Evolutionary conservation across 1,140 invertebrate species (phyloP).

Genomic region (Bombyx mandarina): DNA sequence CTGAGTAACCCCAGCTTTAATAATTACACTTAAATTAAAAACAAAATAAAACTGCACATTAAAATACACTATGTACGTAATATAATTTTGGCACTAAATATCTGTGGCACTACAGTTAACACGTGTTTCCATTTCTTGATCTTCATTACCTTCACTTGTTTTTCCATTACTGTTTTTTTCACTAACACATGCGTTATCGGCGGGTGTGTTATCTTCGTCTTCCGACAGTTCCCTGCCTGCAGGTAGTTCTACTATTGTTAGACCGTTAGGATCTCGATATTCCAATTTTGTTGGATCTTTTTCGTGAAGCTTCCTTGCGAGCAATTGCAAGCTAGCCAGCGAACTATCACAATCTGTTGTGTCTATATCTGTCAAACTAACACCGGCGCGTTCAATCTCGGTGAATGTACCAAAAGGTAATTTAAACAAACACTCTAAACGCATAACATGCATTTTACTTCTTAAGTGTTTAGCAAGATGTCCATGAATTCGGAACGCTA

Average conservation of each 20-base stretch:
- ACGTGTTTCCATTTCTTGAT: constrained; percentile 52
- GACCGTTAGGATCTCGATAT: constrained; percentile 69
- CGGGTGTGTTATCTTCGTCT: constrained; percentile 49
- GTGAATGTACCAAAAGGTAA: constrained; percentile 96
- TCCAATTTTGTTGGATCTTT: constrained; percentile 84
- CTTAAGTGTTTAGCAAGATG: constrained; percentile 96
- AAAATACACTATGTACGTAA: constrained; percentile 65
- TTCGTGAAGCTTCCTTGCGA: constrained; percentile 87
- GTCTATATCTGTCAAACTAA: constrained; percentile 93
- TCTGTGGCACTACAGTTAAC: constrained; percentile 72
- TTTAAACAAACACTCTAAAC: constrained; percentile 92
- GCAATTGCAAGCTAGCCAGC: constrained; percentile 82
- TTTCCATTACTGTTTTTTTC: constrained; percentile 55
- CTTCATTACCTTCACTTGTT: constrained; percentile 56
- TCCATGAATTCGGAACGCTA: constrained; percentile 96
- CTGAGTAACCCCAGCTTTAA: constrained; percentile 54
- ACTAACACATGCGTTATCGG: constrained; percentile 45
- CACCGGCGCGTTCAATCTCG: constrained; percentile 91
- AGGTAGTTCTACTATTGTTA: constrained; percentile 22
- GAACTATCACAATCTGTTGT: constrained; percentile 95
- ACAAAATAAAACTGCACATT: constrained; percentile 71
- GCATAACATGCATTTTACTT: constrained; percentile 97
- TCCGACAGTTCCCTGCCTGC: constrained; percentile 53
- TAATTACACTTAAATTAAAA: constrained; percentile 61
- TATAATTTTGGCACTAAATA: constrained; percentile 73